Evolutionary conservation across 1,140 invertebrate species (phyloP), one percentile per base, ranked within the genome.

Genomic region (Listronotus bonariensis): DNA sequence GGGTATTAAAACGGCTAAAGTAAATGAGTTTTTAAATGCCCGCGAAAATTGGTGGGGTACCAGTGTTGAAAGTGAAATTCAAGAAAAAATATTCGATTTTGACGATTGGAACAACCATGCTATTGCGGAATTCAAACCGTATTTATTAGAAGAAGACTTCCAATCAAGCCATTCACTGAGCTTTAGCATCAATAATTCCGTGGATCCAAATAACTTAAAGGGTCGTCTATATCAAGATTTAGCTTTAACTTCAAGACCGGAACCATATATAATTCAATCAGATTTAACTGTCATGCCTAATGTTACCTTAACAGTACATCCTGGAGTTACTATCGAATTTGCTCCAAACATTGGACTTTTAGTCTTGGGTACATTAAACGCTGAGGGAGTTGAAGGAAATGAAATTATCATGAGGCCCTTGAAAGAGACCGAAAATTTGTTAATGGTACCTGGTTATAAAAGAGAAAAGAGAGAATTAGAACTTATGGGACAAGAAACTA

Each of bases 31-130:
- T 43, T 80, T 99, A 8, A 90, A 99, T 77, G 94, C 95, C 0
- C 85, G 83, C 12, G 89, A 97, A 76, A 99, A 99, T 78, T 99
- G 93, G 92, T 99, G 97, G 97, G 97, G 96, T 8, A 89, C 87
- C 5, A 79, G 79, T 3, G 84, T 91, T 55, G 84, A 90, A 41
- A 77, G 76, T 6, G 79, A 83, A 34, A 98, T 99, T 31, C 83
- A 87, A 66, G 83, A 88, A 48, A 86, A 89, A 75, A 97, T 99
- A 70, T 99, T 99, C 79, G 98, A 99, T 82, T 98, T 99, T 82
- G 96, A 99, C 79, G 97, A 99, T 76, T 99, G 97, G 97, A 99
- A 99, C 77, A 95, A 95, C 80, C 96, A 96, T 78, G 95, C 96
- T 0, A 87, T 96, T 38, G 96, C 95, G 0, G 84, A 89, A 15